Evolutionary conservation across 2,888 invertebrate species (phyloP), one percentile per base, ranked within the genome.

Genomic region (Trissoscelio sp.): DNA sequence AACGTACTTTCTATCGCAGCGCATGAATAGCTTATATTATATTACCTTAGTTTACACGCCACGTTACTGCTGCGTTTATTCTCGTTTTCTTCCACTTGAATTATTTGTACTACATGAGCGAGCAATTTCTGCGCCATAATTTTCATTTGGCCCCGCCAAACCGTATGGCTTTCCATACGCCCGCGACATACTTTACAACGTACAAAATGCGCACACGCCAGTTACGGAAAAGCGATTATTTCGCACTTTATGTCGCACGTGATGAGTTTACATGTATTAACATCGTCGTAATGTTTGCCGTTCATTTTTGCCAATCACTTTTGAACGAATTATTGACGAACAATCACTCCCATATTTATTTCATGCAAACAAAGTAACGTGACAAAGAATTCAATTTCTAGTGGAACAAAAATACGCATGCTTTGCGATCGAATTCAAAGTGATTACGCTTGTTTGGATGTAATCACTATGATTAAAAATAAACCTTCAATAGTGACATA

Each of bases 341-440:
- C 66, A 75, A 66, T 75, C 66, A 48, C 22, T 58, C 48, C 48
- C 74, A 58, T 75, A 75, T 75, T 66, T 75, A 34, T 48, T 58
- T 66, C 58, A 37, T 28, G 31, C 74, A 74, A 74, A 74, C 48
- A 74, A 66, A 72, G 53, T 62, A 39, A 62, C 34, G 24, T 42
- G 22, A 20, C 62, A 44, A 55, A 53, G 73, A 62, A 73, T 62
- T 66, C 3, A 46, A 58, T 66, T 58, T 57, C 9, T 11, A 24
- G n/a, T 12, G 4, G 57, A 24, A n/a, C 6, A 22, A 24, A 73
- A 44, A 34, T 73, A 42, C 24, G 12, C 12, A 3, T 48, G 11
- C 18, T 44, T 44, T 11, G 22, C 16, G 58, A 62, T 42, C 37
- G 42, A 46, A 62, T 74, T 20, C 57, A 46, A 69, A 44, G 31